Evolutionary conservation across 2,113 vertebrate species (phyloP).

Genomic region (Scortum barcoo): DNA sequence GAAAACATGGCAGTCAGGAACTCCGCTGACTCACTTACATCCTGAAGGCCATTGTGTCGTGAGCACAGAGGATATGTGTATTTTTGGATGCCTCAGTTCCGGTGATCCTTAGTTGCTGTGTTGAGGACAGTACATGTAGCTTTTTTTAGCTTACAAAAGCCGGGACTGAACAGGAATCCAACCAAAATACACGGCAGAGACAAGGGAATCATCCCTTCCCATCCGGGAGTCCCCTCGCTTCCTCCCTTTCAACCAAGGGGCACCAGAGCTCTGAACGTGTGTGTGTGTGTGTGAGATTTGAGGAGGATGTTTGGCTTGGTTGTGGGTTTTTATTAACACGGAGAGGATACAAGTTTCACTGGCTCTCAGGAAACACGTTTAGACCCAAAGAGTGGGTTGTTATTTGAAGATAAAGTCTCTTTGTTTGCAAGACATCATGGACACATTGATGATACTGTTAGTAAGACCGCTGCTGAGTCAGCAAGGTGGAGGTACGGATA

Average conservation of each 20-base stretch:
- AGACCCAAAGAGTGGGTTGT: constrained; percentile 62
- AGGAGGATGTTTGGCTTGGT: constrained; percentile 65
- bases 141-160: constrained; percentile 20
- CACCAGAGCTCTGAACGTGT: constrained; percentile 44
- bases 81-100: constrained; percentile 40
- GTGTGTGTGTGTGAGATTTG: constrained; percentile 39
- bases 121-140: constrained; percentile 22
- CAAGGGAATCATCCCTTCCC: constrained; percentile 55
- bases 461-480: constrained; percentile 60
- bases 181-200: constrained; percentile 60
- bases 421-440: constrained; percentile 55
- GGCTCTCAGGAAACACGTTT: constrained; percentile 63
- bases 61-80: constrained; percentile 26
- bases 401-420: constrained; percentile 61
- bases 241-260: constrained; percentile 61
- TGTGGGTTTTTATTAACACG: constrained; percentile 66
- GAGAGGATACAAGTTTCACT: constrained; percentile 64
- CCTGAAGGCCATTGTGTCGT: constrained; percentile 25
- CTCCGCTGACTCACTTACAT: constrained; percentile 30
- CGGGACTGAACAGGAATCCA: constrained; percentile 46
- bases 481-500: constrained; percentile 40
- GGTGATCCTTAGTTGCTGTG: constrained; percentile 33
- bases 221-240: constrained; percentile 55
- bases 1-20: constrained; percentile 49
- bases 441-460: constrained; percentile 21